Evolutionary conservation across 2,113 vertebrate genomes (phyloP).

Genomic region (Heptranchias perlo): DNA sequence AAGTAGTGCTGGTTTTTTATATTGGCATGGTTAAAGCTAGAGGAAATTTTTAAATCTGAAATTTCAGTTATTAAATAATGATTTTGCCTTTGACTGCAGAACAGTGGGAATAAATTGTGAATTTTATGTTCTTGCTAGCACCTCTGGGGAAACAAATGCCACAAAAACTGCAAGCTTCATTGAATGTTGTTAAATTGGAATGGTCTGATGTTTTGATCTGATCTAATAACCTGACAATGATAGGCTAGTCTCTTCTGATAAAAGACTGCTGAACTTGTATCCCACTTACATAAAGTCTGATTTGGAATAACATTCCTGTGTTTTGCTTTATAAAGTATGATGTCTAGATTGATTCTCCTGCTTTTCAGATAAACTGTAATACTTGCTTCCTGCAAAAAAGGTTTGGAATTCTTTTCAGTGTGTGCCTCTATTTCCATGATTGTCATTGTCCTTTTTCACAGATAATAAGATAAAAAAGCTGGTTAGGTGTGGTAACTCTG

Average conservation of each 20-base stretch:
- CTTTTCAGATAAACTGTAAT: background rate
- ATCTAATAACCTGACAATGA: background rate
- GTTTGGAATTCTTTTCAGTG: background rate
- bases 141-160: background rate
- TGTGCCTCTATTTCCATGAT: background rate
- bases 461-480: background rate
- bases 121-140: background rate
- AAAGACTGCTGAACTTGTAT: background rate
- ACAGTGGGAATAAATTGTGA: background rate
- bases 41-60: background rate
- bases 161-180: background rate
- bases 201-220: background rate
- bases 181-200: background rate
- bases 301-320: background rate
- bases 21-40: background rate
- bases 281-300: background rate
- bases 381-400: background rate
- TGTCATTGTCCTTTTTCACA: background rate
- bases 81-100: background rate
- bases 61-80: background rate
- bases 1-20: background rate
- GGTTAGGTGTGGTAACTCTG: background rate
- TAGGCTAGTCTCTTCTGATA: background rate
- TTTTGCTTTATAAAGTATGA: background rate
- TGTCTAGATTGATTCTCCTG: background rate